Evolutionary conservation across 2,888 invertebrate species (phyloP).

Genomic region (Camponotus fellah): DNA sequence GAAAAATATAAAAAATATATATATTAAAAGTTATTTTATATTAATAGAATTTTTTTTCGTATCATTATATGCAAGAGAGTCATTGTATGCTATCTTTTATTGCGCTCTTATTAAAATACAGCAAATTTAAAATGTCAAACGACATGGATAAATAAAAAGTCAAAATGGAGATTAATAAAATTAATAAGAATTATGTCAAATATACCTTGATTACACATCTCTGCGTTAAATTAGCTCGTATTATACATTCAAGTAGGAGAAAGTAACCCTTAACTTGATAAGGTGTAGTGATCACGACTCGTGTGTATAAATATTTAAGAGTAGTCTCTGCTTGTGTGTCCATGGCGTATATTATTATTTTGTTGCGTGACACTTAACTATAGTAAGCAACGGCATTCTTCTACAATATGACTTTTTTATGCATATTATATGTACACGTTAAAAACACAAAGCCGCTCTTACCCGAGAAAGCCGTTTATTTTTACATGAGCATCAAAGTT

Average conservation of each 20-base stretch:
- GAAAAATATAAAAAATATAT: neutral
- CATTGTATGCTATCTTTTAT: neutral
- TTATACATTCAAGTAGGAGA: slow-evolving; percentile 8
- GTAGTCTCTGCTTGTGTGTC: neutral
- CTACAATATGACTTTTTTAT: slow-evolving; percentile 35
- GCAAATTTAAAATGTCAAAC: neutral
- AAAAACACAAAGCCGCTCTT: slow-evolving; percentile 23
- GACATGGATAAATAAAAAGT: neutral
- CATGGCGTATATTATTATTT: slow-evolving; percentile 18
- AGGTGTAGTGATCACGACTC: neutral
- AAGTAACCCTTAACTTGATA: slow-evolving; percentile 18
- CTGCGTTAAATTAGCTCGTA: slow-evolving; percentile 9
- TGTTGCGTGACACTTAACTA: slow-evolving; percentile 40
- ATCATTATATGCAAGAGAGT: neutral
- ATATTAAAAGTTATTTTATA: neutral
- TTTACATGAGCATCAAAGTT: slow-evolving; percentile 34
- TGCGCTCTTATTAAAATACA: neutral
- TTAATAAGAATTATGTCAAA: slow-evolving; percentile 9
- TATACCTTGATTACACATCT: neutral
- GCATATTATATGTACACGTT: slow-evolving; percentile 18
- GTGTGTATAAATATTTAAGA: slow-evolving; percentile 35
- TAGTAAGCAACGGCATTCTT: slow-evolving; percentile 31
- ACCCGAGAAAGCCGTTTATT: slow-evolving; percentile 23
- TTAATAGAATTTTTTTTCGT: neutral
- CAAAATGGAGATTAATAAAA: neutral